Evolutionary conservation across 2,797 vertebrate species (phyloP).

Genomic region (Chiloscyllium punctatum): DNA sequence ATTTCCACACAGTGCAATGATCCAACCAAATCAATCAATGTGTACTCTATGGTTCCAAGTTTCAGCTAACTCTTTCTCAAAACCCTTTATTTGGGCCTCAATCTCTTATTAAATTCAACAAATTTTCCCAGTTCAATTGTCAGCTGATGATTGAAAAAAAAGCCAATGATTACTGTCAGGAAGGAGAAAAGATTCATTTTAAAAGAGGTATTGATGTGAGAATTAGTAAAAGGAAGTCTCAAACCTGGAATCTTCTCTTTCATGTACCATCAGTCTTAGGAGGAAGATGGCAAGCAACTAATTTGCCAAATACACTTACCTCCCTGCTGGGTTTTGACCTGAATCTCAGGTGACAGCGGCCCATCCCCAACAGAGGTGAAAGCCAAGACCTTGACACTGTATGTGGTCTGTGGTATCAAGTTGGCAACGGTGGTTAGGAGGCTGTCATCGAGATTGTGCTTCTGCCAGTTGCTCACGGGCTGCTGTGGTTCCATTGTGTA

Average conservation of each 20-base stretch:
- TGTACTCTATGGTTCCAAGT: neutral
- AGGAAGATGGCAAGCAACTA: neutral
- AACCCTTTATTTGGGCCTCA: neutral
- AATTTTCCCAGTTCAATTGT: neutral
- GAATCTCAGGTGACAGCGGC: conserved; percentile 89
- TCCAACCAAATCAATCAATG: neutral
- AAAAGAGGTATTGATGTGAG: neutral
- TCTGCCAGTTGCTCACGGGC: conserved; percentile 85
- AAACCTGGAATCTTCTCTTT: neutral
- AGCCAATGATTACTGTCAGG: neutral
- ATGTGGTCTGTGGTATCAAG: conserved; percentile 82
- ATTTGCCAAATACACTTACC: conserved; percentile 62
- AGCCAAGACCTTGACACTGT: conserved; percentile 87
- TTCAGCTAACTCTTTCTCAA: neutral
- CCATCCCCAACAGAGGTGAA: conserved; percentile 96
- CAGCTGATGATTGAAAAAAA: neutral
- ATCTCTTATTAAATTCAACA: neutral
- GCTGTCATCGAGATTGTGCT: conserved; percentile 93
- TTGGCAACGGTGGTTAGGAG: conserved; percentile 89
- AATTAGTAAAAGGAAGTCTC: neutral
- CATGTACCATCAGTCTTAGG: neutral
- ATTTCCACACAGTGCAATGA: neutral
- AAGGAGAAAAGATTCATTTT: neutral
- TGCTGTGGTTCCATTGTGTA: conserved; percentile 91
- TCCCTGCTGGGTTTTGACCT: conserved; percentile 94